phyloP scores from a whole-genome alignment of 2,888 invertebrate genomes.

The Tetheella fluctuosa region DNA sequence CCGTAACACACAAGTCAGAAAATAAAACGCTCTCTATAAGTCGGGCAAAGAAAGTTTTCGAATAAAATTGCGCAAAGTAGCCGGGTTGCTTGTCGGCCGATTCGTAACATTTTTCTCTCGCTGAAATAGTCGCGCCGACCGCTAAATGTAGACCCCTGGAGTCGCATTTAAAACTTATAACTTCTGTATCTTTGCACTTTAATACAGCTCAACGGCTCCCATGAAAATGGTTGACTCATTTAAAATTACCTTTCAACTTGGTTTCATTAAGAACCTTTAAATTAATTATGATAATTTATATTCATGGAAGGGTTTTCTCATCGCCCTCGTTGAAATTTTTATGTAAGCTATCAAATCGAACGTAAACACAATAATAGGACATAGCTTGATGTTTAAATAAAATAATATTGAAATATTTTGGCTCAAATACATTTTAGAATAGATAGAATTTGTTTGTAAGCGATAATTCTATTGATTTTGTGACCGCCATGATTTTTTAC shows the following conservation, averaged over 20 bases:
- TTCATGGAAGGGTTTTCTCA: neutral
- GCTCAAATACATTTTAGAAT: no score
- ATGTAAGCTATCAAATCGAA: no score
- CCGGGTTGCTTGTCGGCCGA: constrained; percentile 31
- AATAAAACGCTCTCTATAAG: constrained; percentile 30
- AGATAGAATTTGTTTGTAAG: no score
- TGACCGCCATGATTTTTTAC: no score
- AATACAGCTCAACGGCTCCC: neutral
- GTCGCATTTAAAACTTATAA: constrained; percentile 21
- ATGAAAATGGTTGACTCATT: neutral
- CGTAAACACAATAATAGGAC: no score
- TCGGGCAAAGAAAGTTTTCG: constrained; percentile 36
- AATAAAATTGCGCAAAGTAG: constrained; percentile 37
- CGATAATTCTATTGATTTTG: no score
- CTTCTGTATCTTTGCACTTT: constrained; percentile 17
- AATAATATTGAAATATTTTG: no score
- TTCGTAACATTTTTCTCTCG: constrained; percentile 20
- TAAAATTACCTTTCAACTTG: neutral
- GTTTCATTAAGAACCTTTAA: neutral
- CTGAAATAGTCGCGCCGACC: constrained; percentile 17
- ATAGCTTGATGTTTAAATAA: no score
- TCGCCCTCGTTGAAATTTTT: no score
- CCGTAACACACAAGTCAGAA: constrained; percentile 26
- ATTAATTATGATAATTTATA: neutral
- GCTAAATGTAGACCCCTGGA: constrained; percentile 25